A percentile compares a stretch with the other conserved stretches of the same genome.
Conservation (phyloP, 2,113 vertebrate species). For the Cnemophilus loriae region DNA sequence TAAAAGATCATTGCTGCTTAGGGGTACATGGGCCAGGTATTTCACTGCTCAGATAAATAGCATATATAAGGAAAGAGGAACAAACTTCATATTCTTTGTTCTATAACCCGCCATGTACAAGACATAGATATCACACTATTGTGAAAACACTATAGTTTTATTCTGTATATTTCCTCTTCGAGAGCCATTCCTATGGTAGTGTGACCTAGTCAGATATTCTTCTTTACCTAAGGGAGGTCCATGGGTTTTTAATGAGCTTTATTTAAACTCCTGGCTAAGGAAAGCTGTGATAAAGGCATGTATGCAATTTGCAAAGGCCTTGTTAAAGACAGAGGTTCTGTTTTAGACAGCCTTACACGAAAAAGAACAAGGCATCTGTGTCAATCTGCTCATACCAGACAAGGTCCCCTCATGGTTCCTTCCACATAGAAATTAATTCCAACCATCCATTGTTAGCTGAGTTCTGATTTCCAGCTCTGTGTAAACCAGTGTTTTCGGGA, state of each 20-base stretch:
- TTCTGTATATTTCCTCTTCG: neutral
- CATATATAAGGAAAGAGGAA: neutral
- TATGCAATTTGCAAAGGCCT: neutral
- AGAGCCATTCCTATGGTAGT: neutral
- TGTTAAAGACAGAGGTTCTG: neutral
- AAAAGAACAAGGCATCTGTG: neutral
- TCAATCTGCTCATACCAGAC: fast-evolving
- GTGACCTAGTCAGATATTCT: neutral
- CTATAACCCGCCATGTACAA: neutral
- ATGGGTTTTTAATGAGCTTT: neutral
- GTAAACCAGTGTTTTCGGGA: neutral
- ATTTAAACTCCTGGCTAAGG: neutral
- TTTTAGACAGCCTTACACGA: neutral
- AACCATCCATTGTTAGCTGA: neutral
- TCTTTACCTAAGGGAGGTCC: neutral
- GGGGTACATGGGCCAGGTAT: neutral
- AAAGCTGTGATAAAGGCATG: neutral
- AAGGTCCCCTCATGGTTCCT: neutral
- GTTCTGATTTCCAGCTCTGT: neutral
- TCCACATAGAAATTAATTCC: neutral
- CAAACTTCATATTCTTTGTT: neutral
- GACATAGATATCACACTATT: neutral
- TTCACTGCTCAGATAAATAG: neutral
- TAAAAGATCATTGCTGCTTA: neutral
- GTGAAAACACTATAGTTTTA: neutral